Percentiles rank a stretch among this genome's conserved stretches.
Conservation (phyloP, 2,113 vertebrate species). For the Myotis lucifugus region DNA sequence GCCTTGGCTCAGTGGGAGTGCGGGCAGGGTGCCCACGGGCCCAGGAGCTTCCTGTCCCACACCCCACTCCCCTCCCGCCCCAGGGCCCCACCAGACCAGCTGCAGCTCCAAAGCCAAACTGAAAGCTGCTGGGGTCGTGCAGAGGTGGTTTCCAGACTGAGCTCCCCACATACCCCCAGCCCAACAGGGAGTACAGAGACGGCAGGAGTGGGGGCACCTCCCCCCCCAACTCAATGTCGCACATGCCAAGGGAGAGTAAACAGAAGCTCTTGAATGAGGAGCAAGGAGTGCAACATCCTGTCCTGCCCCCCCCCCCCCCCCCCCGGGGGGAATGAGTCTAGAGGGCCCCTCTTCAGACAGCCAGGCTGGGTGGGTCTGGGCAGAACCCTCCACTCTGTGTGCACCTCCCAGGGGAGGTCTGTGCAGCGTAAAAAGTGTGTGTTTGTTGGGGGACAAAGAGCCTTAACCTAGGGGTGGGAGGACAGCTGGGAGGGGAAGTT, state of each 20-base stretch:
- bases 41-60: conserved; percentile 53
- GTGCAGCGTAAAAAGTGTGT: background rate
- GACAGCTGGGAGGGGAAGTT: conserved; percentile 71
- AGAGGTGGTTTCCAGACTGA: conserved; percentile 70
- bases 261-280: background rate
- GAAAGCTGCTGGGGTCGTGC: conserved; percentile 27
- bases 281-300: background rate
- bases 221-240: background rate
- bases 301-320: background rate
- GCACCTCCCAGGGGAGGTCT: background rate
- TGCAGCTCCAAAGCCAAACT: conserved; percentile 66
- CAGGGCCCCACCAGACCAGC: conserved; percentile 26
- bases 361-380: background rate
- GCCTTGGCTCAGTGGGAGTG: background rate
- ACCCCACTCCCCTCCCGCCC: background rate
- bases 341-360: background rate
- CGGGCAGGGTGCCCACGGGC: conserved; percentile 35
- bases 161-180: conserved; percentile 41
- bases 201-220: background rate
- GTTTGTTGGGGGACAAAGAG: background rate
- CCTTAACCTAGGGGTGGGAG: background rate
- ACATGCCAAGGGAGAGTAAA: conserved; percentile 8
- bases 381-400: background rate
- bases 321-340: background rate
- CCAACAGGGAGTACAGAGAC: background rate